Evolutionary conservation across 2,797 vertebrate genomes (phyloP), one percentile per base, ranked within the genome.

Genomic region (Nannoperca obscura): DNA sequence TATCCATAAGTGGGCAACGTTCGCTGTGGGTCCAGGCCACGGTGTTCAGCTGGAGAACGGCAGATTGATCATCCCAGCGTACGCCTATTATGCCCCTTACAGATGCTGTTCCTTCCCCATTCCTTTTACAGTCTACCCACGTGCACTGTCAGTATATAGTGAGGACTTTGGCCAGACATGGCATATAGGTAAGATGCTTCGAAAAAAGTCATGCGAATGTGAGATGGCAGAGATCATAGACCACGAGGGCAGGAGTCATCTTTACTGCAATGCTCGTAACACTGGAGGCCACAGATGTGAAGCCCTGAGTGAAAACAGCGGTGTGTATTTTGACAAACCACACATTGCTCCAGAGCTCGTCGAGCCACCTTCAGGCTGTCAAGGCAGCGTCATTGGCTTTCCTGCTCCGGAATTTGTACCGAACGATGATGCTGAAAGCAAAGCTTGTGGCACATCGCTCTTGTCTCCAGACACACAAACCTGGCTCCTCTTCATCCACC

Each of bases 21-120:
- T 99, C 1, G 97, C 96, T 0, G 97, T 99, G 47, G 97, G 98
- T 1, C 98, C 98, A 0, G 98, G 98, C 5, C 98, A 99, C 0
- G 98, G 97, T 0, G 76, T 98, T 6, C 97, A 97, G 86, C 85
- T 97, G 81, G 83, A 83, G 38, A 96, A 93, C 0, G 97, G 97
- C 8, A 93, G 95, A 47, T 81, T 99, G 80, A 87, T 98, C 14
- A 89, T 99, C 57, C 98, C 98, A 0, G 96, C 97, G 0, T 98
- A 98, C 0, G 55, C 95, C 54, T 95, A 95, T 79, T 95, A 95
- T n/a, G 78, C 94, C 62, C 88, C 89, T 6, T 47, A 83, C 30
- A 72, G 91, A 42, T 93, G 93, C 58, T 94, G 91, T 36, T 90
- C 91, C 38, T 84, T 78, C 12, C 72, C 83, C 19, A 58, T 95